Percentiles rank a stretch among this genome's conserved stretches.
Conservation (phyloP, 2,113 vertebrate genomes). For the Scartelaos histophorus region DNA sequence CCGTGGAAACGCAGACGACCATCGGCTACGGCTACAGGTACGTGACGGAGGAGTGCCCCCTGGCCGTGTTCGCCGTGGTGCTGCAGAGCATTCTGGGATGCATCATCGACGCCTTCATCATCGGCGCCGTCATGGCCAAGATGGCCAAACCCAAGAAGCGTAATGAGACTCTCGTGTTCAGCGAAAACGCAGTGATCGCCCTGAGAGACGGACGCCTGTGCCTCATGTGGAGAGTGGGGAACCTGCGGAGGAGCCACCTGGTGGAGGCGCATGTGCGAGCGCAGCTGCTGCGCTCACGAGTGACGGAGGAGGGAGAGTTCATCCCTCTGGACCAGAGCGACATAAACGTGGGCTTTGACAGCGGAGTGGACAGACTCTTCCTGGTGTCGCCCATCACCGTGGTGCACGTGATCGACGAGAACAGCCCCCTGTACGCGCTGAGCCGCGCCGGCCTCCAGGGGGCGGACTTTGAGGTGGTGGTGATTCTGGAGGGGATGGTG, state of each 20-base stretch:
- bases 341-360: conserved; percentile 94
- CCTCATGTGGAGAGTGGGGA: conserved; percentile 96
- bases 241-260: conserved; percentile 93
- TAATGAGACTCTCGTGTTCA: conserved; percentile 94
- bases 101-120: conserved; percentile 97
- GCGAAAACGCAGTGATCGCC: conserved; percentile 89
- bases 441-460: conserved; percentile 90
- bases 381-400: conserved; percentile 94
- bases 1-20: conserved; percentile 96
- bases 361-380: conserved; percentile 93
- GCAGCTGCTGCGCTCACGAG: conserved; percentile 92
- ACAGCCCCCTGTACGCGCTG: conserved; percentile 92
- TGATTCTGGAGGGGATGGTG: conserved; percentile 97
- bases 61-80: conserved; percentile 94
- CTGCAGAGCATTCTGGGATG: conserved; percentile 96
- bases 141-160: conserved; percentile 98
- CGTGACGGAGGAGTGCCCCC: conserved; percentile 91
- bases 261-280: conserved; percentile 95
- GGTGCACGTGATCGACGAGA: conserved; percentile 92
- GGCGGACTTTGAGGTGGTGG: conserved; percentile 93
- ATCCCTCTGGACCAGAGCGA: conserved; percentile 95
- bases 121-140: conserved; percentile 96
- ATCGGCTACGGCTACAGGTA: conserved; percentile 95
- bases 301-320: conserved; percentile 93
- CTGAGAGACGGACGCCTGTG: conserved; percentile 93